Base-by-base conservation (phyloP, 2,888 invertebrate genomes). In the Drosophila nigricruria region DNA sequence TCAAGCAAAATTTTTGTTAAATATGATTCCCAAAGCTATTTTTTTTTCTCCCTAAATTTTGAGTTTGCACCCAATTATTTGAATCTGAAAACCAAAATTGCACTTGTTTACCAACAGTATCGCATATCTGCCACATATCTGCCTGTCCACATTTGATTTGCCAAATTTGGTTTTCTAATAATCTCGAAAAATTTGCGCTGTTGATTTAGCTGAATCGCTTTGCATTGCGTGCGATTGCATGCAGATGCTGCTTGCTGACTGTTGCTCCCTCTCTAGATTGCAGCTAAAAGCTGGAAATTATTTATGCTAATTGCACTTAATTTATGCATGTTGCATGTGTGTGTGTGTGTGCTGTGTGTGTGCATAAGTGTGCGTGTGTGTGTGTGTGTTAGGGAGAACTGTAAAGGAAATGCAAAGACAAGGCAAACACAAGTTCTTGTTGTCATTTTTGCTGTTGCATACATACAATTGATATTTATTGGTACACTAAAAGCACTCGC, bases 301-400 rank as follows among this genome's bases (percentile, higher is more conserved):
- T 90, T 90, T 87, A 87, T 87, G 86, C 90, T 90, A 87, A 87
- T 87, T 90, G 87, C 79, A 72, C 79, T 82, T 90, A 90, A 87
- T 87, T 90, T 87, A 87, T 87, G 89, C 90, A 90, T 84, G 70
- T 16, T 56, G 25, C 47, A 14, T 3, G 8, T n/a, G 8, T 14
- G 14, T 34, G 14, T 34, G 4, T 43, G 20, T 56, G 30, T 62
- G 30, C 27, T 30, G n/a, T 30, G 20, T 23, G 5, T 18, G 25
- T 27, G n/a, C n/a, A n/a, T n/a, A n/a, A n/a, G 14, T 54, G 25
- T 60, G 23, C 52, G 20, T 63, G 52, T 43, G 59, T 53, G 52
- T 72, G 27, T 67, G 58, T 66, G 69, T 66, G 67, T 68, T 77
- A 71, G 73, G 56, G 68, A 65, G 81, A 72, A 57, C 36, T 43